Base-by-base conservation (phyloP, 2,113 vertebrate genomes). In the Benitochromis conjunctus region DNA sequence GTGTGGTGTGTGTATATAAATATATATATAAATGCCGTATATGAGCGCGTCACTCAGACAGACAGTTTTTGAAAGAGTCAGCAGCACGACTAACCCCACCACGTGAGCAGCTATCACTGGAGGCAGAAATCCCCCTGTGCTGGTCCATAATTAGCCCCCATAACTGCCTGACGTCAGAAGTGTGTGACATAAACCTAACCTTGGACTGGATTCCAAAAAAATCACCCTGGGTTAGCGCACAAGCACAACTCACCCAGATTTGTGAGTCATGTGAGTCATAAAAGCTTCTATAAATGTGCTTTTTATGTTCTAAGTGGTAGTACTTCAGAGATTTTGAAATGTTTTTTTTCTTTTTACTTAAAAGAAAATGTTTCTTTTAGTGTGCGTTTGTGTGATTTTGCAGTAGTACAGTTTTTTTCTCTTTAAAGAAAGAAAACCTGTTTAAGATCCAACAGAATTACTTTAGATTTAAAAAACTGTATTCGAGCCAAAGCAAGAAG, bases 131-230 rank as follows among this genome's bases (percentile, higher is more conserved):
- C 89, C 94, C 93, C 91, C 86, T 34, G 93, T 62, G 92, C 26
- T 78, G 86, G 60, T 80, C 94, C 92, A 91, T 93, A 95, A 95
- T 95, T 95, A 95, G 92, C 92, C 85, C 78, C 83, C 54, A 64
- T 91, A 91, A 90, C 89, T 91, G 60, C 69, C 84, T 93, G 88
- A 92, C 86, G 87, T 94, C 93, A 94, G 88, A 82, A 74, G 86
- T 89, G 84, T 87, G 85, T 90, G 94, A 92, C 89, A 93, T 83
- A 36, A 83, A 90, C 88, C 87, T 94, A 89, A 94, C 94, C 94
- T 95, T 95, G 94, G 91, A 94, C 92, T 93, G 88, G 78, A 80
- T 91, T 93, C 90, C 80, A 85, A 89, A 90, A 90, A 82, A 87
- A 80, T 62, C 84, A 91, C 87, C 79, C 84, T 48, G 83, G 83